These are phyloP conservation scores for Varroa destructor DNA, from an alignment of 1,140 invertebrate species.

Conservation along the genomic window DNA sequence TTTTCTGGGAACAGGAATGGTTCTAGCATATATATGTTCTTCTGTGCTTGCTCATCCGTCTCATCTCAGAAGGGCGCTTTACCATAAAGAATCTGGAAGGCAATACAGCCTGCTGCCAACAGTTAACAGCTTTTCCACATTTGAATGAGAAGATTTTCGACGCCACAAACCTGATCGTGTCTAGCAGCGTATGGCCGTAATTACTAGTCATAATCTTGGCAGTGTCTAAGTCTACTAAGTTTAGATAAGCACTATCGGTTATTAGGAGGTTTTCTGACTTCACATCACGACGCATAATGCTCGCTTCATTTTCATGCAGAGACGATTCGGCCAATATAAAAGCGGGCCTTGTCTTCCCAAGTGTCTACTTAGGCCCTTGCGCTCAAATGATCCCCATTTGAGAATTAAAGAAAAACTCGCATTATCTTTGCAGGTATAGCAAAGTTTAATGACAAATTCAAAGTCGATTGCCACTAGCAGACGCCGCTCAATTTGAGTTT, in stretches of 20 bases:
- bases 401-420: not conserved
- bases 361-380: slow-evolving; percentile 45
- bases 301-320: slow-evolving; percentile 79
- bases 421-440: slow-evolving; percentile 22
- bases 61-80: too few relatives aligned
- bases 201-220: not conserved
- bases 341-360: slow-evolving; percentile 72
- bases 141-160: too few relatives aligned
- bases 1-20: too few relatives aligned
- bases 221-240: not conserved
- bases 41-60: too few relatives aligned
- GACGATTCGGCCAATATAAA: slow-evolving; percentile 88
- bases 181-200: too few relatives aligned
- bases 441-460: slow-evolving; percentile 8
- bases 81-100: too few relatives aligned
- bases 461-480: slow-evolving; percentile 1
- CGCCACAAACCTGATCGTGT: too few relatives aligned
- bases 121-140: too few relatives aligned
- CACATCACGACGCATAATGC: slow-evolving; percentile 55
- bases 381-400: not conserved
- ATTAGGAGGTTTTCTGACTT: slow-evolving; percentile 11
- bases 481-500: too few relatives aligned
- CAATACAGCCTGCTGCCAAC: too few relatives aligned
- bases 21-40: too few relatives aligned
- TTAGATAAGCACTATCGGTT: not conserved